phyloP scores from a whole-genome alignment of 2,113 vertebrate genomes.

The Artemisiospiza belli region DNA sequence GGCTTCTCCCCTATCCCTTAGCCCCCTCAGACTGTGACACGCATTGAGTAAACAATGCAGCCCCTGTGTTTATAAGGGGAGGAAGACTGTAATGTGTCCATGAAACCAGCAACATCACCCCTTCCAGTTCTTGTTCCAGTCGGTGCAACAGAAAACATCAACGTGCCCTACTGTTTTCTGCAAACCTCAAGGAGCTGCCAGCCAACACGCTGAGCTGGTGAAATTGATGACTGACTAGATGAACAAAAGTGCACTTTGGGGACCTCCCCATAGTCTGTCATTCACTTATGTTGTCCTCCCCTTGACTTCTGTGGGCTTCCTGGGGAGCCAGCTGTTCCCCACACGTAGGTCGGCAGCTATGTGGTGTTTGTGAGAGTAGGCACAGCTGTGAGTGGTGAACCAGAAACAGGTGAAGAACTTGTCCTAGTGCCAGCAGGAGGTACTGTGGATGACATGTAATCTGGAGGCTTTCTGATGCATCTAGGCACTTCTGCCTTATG shows the following conservation, averaged over 20 bases:
- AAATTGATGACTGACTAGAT: conserved; percentile 52
- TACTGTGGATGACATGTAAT: neutral
- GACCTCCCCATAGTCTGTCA: conserved; percentile 51
- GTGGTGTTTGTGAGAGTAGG: neutral
- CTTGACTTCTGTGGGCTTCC: conserved; percentile 46
- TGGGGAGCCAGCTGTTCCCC: conserved; percentile 39
- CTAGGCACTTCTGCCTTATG: neutral
- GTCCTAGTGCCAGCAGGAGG: neutral
- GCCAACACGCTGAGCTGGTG: conserved; percentile 8
- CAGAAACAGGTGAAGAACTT: conserved; percentile 43
- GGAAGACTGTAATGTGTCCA: neutral
- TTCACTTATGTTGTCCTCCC: conserved; percentile 50
- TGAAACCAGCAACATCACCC: neutral
- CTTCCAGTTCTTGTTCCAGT: neutral
- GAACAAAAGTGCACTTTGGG: conserved; percentile 56
- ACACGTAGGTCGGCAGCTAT: neutral
- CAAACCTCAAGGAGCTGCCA: conserved; percentile 47
- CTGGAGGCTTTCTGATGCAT: neutral
- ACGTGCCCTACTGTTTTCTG: neutral
- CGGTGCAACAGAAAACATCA: neutral
- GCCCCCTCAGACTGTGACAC: accelerated
- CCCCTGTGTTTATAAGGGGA: neutral
- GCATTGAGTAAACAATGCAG: neutral
- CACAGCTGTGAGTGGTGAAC: conserved; percentile 54
- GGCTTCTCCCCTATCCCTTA: neutral